Conservation (phyloP, 1,140 invertebrate species). For the Diuraphis noxia region DNA sequence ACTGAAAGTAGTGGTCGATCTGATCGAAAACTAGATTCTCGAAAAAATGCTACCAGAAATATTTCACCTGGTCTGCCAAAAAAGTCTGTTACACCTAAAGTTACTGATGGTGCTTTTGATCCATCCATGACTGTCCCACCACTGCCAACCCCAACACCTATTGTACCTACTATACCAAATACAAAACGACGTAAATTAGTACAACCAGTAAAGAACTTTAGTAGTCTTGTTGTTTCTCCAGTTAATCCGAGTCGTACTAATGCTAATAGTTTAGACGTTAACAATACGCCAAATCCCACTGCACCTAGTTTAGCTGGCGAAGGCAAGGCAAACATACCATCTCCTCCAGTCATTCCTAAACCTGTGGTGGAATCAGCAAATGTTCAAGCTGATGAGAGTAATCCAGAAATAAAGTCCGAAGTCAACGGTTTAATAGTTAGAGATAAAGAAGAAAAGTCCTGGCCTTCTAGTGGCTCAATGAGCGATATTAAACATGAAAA, state of each 20-base stretch:
- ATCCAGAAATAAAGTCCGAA: background rate
- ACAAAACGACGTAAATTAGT: slow-evolving; percentile 55
- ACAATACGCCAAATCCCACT: slow-evolving; percentile 53
- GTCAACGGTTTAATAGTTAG: slow-evolving; percentile 23
- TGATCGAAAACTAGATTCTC: slow-evolving; percentile 42
- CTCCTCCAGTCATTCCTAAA: slow-evolving; percentile 54
- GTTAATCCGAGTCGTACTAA: slow-evolving; percentile 52
- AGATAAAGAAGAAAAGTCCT: slow-evolving; percentile 39
- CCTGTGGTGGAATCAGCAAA: slow-evolving; percentile 48
- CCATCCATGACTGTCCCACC: slow-evolving; percentile 35
- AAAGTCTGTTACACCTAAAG: slow-evolving; percentile 53
- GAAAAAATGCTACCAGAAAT: slow-evolving; percentile 30
- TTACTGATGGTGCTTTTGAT: slow-evolving; percentile 16
- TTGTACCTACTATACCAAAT: slow-evolving; percentile 44
- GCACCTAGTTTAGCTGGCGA: slow-evolving; percentile 52
- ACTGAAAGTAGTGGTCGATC: slow-evolving; percentile 67
- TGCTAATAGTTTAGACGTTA: slow-evolving; percentile 54
- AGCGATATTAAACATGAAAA: slow-evolving; percentile 36
- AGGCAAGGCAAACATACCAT: slow-evolving; percentile 55
- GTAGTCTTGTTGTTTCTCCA: slow-evolving; percentile 54
- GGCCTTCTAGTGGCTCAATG: slow-evolving; percentile 43
- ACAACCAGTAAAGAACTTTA: slow-evolving; percentile 53
- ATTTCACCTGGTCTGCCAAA: slow-evolving; percentile 24
- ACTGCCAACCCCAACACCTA: background rate
- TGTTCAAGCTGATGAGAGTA: background rate